Base-by-base conservation (phyloP, 2,797 vertebrate genomes). In the Aulostomus chinensis region DNA sequence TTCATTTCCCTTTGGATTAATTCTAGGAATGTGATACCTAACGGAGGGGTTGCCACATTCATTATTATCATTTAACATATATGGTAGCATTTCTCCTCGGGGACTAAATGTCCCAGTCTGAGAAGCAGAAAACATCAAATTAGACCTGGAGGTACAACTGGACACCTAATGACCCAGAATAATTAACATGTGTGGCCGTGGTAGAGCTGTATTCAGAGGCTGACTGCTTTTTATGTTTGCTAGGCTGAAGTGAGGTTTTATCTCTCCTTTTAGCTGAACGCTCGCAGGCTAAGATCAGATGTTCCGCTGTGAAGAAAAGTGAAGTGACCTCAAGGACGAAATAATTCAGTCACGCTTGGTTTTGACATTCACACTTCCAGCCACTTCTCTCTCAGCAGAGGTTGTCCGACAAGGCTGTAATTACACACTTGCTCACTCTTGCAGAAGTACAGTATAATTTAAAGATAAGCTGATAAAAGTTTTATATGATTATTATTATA, bases 1-100 rank as follows among this genome's bases (percentile, higher is more conserved):
- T 80, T 70, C 45, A 29, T 52, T 54, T 81, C 78, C 78, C 66
- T 62, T 68, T 64, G 73, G 76, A 84, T 73, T 73, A 47, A 76
- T 71, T 77, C 55, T 51, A 51, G 48, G 58, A 73, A 70, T 56
- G 73, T 62, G 59, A 79, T 74, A 62, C 73, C 76, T 80, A 76
- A 76, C 61, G 65, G 67, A 67, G 63, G 37, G 76, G 71, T 45
- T 22, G 28, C 34, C 32, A 16, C 73, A 78, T 68, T 78, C 67
- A 69, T 76, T 60, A 66, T 59, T 24, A 45, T 80, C 56, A 59
- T 76, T 84, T 78, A 76, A 75, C 76, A 70, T 56, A 26, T 37
- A 68, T 25, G 56, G 66, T 29, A 46, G 31, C 5, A 1, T 12
- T 21, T 4, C 18, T 29, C 50, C 41, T 41, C 0, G 1, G n/a